Base-by-base conservation (phyloP, 2,797 vertebrate genomes). In the Chromobotia macracanthus region DNA sequence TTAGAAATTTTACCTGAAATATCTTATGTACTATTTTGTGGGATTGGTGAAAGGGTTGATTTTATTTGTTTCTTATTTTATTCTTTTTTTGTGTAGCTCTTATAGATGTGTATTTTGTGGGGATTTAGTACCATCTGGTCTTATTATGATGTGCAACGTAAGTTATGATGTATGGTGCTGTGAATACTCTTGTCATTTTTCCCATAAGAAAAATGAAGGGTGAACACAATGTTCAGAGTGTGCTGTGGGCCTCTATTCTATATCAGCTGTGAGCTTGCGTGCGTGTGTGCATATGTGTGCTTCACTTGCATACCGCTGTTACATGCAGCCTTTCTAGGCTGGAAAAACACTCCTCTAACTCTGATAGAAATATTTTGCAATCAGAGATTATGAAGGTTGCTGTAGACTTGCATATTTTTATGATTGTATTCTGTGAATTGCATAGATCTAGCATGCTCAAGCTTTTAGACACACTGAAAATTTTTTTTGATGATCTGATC, bases 1-100 rank as follows among this genome's bases (percentile, higher is more conserved):
- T 91, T 93, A 89, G 92, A 82, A 79, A 91, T 89, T 92, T 92
- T 86, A 90, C 87, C 92, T 84, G 90, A 90, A 82, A 93, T 89
- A 90, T 89, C 91, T 90, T 88, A 85, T 89, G 89, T 93, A 89
- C 88, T 90, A 85, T 90, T 88, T 89, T 90, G 87, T 92, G 86
- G 80, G 81, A 84, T 93, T 92, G 91, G 86, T 94, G 89, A 92
- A 87, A 86, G 83, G 89, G 70, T 89, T 89, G 76, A 87, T 75
- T 88, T 65, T 67, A 74, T 76, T 82, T 84, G 38, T 51, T 44
- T 86, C 86, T 84, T 75, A 23, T 81, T 44, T 67, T 84, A 72
- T 76, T 44, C 55, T 90, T 89, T 74, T 84, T 87, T 50, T 89
- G 23, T 31, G 71, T 80, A 79, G 77, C 35, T 77, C 88, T 92